Conservation (phyloP, 1,140 invertebrate species). For the Drosophila kikkawai region DNA sequence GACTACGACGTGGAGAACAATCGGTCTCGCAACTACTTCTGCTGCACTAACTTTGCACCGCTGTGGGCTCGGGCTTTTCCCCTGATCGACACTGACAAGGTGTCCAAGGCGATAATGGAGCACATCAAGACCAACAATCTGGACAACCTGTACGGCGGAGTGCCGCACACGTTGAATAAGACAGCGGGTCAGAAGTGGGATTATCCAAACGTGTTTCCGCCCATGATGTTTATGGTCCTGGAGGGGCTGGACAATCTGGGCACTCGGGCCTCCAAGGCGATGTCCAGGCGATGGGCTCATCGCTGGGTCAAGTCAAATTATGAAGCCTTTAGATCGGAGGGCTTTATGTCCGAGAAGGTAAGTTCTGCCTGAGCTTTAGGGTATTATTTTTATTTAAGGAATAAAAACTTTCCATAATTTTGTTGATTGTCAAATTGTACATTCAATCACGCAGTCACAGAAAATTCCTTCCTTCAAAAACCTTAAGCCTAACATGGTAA, state of each 20-base stretch:
- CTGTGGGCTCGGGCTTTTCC: slow-evolving; percentile 93
- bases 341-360: slow-evolving; percentile 96
- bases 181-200: slow-evolving; percentile 96
- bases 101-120: slow-evolving; percentile 89
- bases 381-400: background rate
- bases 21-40: slow-evolving; percentile 93
- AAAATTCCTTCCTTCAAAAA: background rate
- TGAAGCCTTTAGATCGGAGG: slow-evolving; percentile 90
- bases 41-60: slow-evolving; percentile 93
- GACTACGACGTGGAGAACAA: slow-evolving; percentile 92
- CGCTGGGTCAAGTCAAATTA: slow-evolving; percentile 94
- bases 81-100: slow-evolving; percentile 87
- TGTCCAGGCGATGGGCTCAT: slow-evolving; percentile 90
- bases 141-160: slow-evolving; percentile 87
- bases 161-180: slow-evolving; percentile 91
- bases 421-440: background rate
- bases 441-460: background rate
- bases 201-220: slow-evolving; percentile 97
- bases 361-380: background rate
- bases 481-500: background rate
- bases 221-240: slow-evolving; percentile 93
- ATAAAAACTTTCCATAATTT: too few species aligned
- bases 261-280: slow-evolving; percentile 87
- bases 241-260: slow-evolving; percentile 90
- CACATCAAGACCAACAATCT: slow-evolving; percentile 91